Evolutionary conservation across 2,888 invertebrate species (phyloP).

Genomic region (Eupithecia subfuscata): DNA sequence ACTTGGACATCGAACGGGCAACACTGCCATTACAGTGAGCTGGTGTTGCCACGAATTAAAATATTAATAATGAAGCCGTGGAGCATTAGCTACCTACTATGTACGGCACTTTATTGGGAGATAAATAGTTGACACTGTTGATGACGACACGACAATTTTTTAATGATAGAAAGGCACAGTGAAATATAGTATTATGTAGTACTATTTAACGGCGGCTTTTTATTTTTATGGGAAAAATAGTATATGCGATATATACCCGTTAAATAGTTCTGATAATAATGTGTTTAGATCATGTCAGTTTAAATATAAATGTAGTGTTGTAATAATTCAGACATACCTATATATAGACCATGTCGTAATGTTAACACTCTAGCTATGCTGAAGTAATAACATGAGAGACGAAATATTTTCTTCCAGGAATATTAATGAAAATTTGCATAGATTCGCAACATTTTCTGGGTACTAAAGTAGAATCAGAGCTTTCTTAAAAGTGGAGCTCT

Average conservation of each 20-base stretch:
- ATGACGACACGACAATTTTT: constrained; percentile 13
- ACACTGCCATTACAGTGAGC: constrained; percentile 32
- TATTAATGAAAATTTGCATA: neutral
- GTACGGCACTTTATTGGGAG: constrained; percentile 49
- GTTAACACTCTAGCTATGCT: too few relatives aligned
- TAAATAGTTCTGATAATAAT: too few relatives aligned
- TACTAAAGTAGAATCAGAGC: neutral
- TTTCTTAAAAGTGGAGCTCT: neutral
- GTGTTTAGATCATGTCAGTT: too few relatives aligned
- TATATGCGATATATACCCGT: too few relatives aligned
- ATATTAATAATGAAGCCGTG: constrained; percentile 55
- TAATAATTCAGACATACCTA: too few relatives aligned
- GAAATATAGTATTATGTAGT: too few relatives aligned
- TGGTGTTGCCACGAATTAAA: constrained; percentile 45
- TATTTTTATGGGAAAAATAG: too few relatives aligned
- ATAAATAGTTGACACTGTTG: constrained; percentile 31
- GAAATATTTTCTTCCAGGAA: neutral
- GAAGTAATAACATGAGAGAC: neutral
- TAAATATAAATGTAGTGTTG: too few relatives aligned
- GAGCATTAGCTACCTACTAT: constrained; percentile 59
- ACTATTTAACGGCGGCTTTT: too few relatives aligned
- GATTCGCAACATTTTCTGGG: neutral
- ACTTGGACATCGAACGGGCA: constrained; percentile 27
- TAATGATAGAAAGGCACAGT: too few relatives aligned
- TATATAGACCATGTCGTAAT: too few relatives aligned